Evolutionary conservation across 1,140 invertebrate species (phyloP).

Genomic region (Aphaenogaster ashmeadi): DNA sequence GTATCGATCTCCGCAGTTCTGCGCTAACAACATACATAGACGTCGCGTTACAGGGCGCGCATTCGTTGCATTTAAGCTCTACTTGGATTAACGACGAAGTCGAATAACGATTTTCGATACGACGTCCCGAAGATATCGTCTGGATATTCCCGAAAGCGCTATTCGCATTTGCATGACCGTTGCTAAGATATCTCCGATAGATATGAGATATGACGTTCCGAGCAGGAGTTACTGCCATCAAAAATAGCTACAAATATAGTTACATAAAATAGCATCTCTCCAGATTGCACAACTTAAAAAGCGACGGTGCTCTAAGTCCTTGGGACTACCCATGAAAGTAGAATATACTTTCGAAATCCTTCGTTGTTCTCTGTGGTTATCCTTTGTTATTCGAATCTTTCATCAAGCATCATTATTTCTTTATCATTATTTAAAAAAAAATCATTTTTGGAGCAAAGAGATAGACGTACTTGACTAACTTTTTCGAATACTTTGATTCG

Average conservation of each 20-base stretch:
- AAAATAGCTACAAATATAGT: conserved; percentile 9
- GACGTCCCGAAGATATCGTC: not conserved
- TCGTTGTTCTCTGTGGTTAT: not conserved
- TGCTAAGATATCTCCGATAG: not conserved
- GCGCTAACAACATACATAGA: conserved; percentile 2
- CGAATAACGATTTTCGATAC: conserved; percentile 14
- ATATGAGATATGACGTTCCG: too few relatives aligned
- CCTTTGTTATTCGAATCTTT: not conserved
- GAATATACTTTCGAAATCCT: conserved; percentile 27
- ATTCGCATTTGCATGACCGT: not conserved
- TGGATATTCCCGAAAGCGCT: conserved; percentile 17
- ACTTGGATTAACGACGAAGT: conserved; percentile 22
- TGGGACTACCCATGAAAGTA: conserved; percentile 3
- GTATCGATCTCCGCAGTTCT: conserved; percentile 40
- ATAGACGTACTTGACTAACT: not conserved
- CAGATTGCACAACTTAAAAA: conserved; percentile 31
- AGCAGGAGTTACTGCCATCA: not conserved
- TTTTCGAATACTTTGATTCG: not conserved
- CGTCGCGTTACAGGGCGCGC: not conserved
- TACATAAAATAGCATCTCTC: conserved; percentile 16
- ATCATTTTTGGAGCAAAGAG: not conserved
- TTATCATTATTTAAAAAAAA: not conserved
- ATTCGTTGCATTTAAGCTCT: conserved; percentile 30
- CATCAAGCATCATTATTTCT: not conserved
- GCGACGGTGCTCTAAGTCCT: conserved; percentile 21